Evolutionary conservation across 2,113 vertebrate genomes (phyloP), one percentile per base, ranked within the genome.

Genomic region (Pterocles burchelli): DNA sequence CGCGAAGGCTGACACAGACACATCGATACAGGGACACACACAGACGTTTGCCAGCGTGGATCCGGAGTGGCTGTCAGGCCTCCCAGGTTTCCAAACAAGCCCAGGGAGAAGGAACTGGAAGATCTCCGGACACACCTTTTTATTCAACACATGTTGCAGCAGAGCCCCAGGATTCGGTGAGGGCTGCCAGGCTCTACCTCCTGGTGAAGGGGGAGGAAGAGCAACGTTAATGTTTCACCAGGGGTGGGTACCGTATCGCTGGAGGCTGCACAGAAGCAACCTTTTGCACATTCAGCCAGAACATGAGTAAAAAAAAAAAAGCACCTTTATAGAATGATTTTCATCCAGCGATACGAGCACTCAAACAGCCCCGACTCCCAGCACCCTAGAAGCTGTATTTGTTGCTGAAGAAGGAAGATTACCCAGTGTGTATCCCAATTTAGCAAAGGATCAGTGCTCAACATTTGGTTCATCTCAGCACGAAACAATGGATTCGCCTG

Each of bases 381-480:
- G 41, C 1, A 22, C 22, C 24, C 38, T 63, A 74, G 33, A 38
- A 75, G 38, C 8, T 4, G 0, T 45, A 45, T 33, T 58, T 82
- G 28, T 71, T 88, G 51, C 58, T 1, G 20, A 67, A 80, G 76
- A 90, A 83, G 34, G 51, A 84, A 1, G 22, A 61, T 63, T 73
- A 80, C 36, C 84, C 84, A 82, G 79, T 25, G 10, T 0, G 3
- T 49, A 59, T 52, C 29, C 46, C 71, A 73, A 2, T 45, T 67
- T 55, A 83, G 72, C 33, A 77, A 71, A 83, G 21, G 14, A 67
- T 75, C 51, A 48, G 55, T 11, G 54, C 49, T 79, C 15, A 2
- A 85, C 80, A 79, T 90, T 96, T 74, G 79, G 52, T 48, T 95
- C 83, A 76, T 81, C 75, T 90, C 77, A 82, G 62, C 13, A 3